Base-by-base conservation (phyloP, 2,888 invertebrate genomes). In the Drosophila hawaiiensis region DNA sequence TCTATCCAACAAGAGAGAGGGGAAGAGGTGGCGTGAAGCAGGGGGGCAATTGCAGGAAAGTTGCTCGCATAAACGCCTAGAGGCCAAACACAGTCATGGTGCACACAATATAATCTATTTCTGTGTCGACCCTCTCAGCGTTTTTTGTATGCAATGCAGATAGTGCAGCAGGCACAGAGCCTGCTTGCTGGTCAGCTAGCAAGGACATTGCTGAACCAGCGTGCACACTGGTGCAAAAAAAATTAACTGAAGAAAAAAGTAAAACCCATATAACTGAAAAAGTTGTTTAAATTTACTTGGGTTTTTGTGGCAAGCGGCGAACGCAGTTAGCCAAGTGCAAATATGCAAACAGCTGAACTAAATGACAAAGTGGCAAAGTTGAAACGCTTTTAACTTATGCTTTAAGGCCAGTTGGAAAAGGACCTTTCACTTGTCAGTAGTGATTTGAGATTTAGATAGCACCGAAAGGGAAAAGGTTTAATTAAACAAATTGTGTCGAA, bases 71-170 rank as follows among this genome's bases (percentile, higher is more conserved):
- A 72, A 83, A 78, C 62, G 87, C 89, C 89, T 82, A 81, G 76
- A 86, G 84, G 89, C 76, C 82, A 69, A 25, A 37, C 55, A 39
- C 72, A 61, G 67, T 73, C 82, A 83, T 76, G 79, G 87, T 79
- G 69, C 87, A 87, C 89, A 84, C 87, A 84, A 75, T 79, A 84
- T 89, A 84, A 84, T 89, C 88, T 89, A 82, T 82, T 87, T 89
- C 84, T 73, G 68, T 78, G 81, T 69, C 73, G 81, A 35, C 59
- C 68, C 70, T 53, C 82, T 82, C 65, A 60, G 69, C 74, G 61
- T 59, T 73, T 75, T 82, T 68, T 73, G 60, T 64, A 58, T 50
- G 28, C 55, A 61, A 66, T 59, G 67, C 73, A 78, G 78, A 80
- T 78, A 78, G 80, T 78, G 68, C 81, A 76, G 61, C 73, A 37